Conservation (phyloP, 2,113 vertebrate species). For the Pantherophis guttatus region DNA sequence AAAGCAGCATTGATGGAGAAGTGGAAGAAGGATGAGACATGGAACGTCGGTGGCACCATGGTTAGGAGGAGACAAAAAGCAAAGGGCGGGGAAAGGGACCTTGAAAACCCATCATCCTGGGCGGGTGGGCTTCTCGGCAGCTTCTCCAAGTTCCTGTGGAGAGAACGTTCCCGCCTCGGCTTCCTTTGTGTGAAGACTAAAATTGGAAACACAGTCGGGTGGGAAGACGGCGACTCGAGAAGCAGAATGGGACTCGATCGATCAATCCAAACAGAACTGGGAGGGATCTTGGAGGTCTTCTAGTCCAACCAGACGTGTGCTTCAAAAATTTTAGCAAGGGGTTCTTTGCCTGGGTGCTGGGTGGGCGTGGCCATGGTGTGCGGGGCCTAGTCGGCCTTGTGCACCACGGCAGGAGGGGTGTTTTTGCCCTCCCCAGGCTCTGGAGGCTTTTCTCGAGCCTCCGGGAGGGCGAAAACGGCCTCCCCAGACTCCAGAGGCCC, state of each 20-base stretch:
- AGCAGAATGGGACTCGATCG: neutral
- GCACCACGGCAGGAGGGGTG: too few relatives aligned
- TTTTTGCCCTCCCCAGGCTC: too few relatives aligned
- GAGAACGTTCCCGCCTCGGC: neutral
- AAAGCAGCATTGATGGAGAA: fast-evolving
- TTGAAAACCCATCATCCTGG: constrained; percentile 12
- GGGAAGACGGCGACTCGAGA: neutral
- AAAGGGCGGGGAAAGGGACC: neutral
- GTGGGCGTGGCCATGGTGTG: too few relatives aligned
- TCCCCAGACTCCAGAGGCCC: too few relatives aligned
- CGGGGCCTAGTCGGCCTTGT: too few relatives aligned
- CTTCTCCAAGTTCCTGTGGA: neutral
- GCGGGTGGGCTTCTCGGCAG: neutral
- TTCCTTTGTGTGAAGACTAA: neutral
- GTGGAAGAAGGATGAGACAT: neutral
- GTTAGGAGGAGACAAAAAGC: too few relatives aligned
- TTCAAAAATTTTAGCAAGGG: too few relatives aligned
- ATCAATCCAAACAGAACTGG: neutral
- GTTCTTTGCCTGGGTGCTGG: too few relatives aligned
- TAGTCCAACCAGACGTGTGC: neutral
- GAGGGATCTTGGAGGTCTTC: neutral
- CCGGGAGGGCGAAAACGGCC: too few relatives aligned
- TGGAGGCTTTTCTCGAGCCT: too few relatives aligned
- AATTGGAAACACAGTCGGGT: neutral
- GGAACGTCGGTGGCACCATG: neutral